Base-by-base conservation (phyloP, 2,797 vertebrate genomes). In the Anabacerthia variegaticeps region DNA sequence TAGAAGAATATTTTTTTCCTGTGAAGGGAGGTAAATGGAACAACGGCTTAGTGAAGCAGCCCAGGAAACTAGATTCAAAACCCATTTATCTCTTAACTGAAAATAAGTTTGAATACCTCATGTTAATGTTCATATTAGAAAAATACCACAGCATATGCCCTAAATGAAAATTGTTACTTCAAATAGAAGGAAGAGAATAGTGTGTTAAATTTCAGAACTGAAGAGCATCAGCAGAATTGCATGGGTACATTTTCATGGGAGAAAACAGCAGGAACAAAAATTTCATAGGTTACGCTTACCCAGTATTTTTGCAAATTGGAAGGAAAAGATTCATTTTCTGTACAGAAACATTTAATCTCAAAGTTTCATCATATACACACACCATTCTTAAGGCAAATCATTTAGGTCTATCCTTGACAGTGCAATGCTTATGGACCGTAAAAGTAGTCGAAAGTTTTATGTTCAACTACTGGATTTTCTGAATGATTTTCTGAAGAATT, bases 1-100 rank as follows among this genome's bases (percentile, higher is more conserved):
- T 73, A 77, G 43, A 85, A 62, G 79, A 84, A 54, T 93, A 67
- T 91, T 92, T 92, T 36, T 59, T 91, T 58, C 71, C 74, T 88
- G 10, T 1, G 7, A 73, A 72, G 15, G 20, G 46, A 90, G 8
- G 68, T 61, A 89, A 94, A 71, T 48, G 71, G 65, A 94, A 34
- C 9, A 86, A 65, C 0, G 1, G 16, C 54, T 93, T 92, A 85
- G 65, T 30, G 39, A 86, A 92, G 36, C 32, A 86, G 28, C 4
- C 14, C 19, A 43, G 74, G 61, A 23, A 89, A 41, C 21, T 41
- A 59, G 28, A 74, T 88, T 95, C 66, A 95, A 92, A 95, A 20
- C 5, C 30, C 39, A 43, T 79, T 89, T 80, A n/a, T 56, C 39
- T 80, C 8, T 7, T 84, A 92, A 89, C 20, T 55, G 46, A 93